phyloP scores from a whole-genome alignment of 2,797 vertebrate genomes.

The Zalophus californianus region DNA sequence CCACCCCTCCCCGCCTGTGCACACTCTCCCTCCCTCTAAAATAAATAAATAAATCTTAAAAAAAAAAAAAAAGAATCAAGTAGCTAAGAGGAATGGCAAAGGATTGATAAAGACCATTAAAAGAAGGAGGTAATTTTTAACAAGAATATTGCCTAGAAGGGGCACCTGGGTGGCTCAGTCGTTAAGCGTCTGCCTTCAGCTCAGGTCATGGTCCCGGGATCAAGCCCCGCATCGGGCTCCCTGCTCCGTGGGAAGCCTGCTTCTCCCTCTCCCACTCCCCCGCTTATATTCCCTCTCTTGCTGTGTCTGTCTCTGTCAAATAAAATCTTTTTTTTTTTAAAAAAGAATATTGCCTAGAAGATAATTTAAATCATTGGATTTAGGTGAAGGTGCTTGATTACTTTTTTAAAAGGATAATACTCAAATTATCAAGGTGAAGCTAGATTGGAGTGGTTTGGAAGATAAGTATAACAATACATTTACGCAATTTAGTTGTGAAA shows the following conservation, averaged over 20 bases:
- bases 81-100: background rate
- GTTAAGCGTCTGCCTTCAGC: no score
- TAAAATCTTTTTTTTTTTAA: no score
- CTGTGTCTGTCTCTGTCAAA: no score
- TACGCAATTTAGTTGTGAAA: constrained; percentile 1
- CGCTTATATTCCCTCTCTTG: no score
- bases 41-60: background rate
- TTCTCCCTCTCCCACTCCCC: no score
- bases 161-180: no score
- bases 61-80: background rate
- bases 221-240: no score
- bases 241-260: no score
- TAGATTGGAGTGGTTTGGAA: constrained; percentile 17
- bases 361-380: background rate
- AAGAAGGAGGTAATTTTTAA: background rate
- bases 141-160: background rate
- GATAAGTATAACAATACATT: background rate
- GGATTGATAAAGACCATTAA: background rate
- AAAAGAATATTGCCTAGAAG: background rate
- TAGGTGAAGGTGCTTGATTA: background rate
- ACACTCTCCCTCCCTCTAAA: background rate
- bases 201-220: no score
- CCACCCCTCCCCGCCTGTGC: background rate
- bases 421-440: background rate
- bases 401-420: constrained; percentile 38